These are phyloP conservation scores for Apaloderma vittatum DNA, from an alignment of 2,113 vertebrate genomes.

Conservation along the genomic window DNA sequence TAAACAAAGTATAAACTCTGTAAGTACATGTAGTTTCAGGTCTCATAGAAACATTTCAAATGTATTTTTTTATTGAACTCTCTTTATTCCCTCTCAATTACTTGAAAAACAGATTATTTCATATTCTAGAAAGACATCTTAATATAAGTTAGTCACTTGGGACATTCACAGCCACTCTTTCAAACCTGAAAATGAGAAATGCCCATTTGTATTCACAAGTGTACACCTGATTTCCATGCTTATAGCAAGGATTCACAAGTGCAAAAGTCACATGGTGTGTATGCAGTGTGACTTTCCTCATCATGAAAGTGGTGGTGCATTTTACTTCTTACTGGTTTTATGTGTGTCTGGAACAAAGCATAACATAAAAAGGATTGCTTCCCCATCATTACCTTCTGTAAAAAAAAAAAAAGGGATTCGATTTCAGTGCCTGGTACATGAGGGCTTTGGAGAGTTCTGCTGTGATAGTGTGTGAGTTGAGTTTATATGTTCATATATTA, in stretches of 20 bases:
- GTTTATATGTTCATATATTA: constrained; percentile 55
- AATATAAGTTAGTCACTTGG: accelerated
- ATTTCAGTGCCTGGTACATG: neutral
- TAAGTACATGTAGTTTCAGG: neutral
- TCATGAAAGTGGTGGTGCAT: accelerated
- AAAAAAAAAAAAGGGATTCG: neutral
- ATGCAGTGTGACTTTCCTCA: neutral
- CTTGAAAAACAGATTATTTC: neutral
- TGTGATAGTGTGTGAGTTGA: neutral
- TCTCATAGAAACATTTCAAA: neutral
- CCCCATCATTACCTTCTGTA: neutral
- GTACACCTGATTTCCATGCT: neutral
- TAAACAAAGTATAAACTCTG: constrained; percentile 10
- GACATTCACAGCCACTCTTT: neutral
- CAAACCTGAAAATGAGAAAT: neutral
- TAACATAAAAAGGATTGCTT: neutral
- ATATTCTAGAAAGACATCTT: neutral
- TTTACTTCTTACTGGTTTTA: neutral
- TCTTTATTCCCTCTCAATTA: neutral
- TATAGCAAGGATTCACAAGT: neutral
- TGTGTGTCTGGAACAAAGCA: neutral
- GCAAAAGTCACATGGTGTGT: neutral
- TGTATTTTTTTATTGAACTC: neutral
- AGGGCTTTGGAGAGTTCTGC: neutral
- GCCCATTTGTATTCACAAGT: neutral